Evolutionary conservation across 64 coral and sea anemone genomes (phyloP), one percentile per base, ranked within the genome.

Genomic region (Actinia equina): DNA sequence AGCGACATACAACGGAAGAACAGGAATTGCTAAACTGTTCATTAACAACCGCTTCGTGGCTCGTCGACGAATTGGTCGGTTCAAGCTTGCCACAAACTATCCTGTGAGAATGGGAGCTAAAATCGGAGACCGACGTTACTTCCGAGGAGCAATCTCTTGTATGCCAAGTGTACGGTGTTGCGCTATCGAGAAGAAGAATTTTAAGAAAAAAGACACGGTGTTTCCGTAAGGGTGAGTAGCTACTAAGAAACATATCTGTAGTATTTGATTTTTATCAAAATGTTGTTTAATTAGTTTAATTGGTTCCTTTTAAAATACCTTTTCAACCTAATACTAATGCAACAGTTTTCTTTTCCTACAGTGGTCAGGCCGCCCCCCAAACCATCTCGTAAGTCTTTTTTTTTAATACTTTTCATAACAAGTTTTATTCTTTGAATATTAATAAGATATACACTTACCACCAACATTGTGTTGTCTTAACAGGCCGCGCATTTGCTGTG

Each of bases 81-180:
- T 43, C 19, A 16, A 49, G 17, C 43, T 87, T 14, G 43, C 86
- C 14, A 87, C 86, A 17, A 51, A 77, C 43, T 55, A 77, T 22
- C 17, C 42, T 12, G 64, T 87, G 22, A 77, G 86, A 30, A 53
- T 87, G 64, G 86, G 86, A 16, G 86, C 46, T 43, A 71, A 65
- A 17, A 71, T 74, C 17, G 74, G 89, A 22, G 89, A 91, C 57
- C 44, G 93, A 41, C 86, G 89, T 22, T 94, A 88, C 78, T 94
- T 94, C 81, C 64, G 59, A 70, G 93, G 93, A 88, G 77, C 89
- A 65, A 95, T 95, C 27, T 87, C 89, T 18, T 95, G 93, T 45
- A 91, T 95, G 86, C 93, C n/a, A 95, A 81, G 86, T 95, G 16
- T 95, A 95, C 77, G 87, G 61, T 25, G 61, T 25, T 63, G 81